Evolutionary conservation across 2,113 vertebrate species (phyloP).

Genomic region (Ciconia maguari): DNA sequence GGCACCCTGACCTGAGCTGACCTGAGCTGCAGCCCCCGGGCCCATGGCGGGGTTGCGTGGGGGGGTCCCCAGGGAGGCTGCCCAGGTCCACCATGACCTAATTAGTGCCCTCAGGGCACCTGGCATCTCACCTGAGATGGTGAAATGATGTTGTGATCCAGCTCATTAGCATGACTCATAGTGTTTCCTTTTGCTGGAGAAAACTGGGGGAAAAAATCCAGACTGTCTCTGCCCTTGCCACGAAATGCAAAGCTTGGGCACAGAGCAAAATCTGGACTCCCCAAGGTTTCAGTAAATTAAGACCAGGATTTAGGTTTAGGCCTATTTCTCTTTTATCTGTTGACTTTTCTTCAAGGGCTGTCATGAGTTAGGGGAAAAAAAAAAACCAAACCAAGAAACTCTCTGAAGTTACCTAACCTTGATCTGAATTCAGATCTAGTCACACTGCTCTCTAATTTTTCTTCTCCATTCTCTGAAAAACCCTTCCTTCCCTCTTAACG

Average conservation of each 20-base stretch:
- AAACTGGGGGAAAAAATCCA: not conserved
- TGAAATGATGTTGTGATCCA: not conserved
- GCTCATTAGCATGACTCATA: not conserved
- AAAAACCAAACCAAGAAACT: not conserved
- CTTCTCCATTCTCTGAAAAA: not conserved
- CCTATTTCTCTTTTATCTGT: not conserved
- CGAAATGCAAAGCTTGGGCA: not conserved
- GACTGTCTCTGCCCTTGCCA: not conserved
- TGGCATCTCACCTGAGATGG: not conserved
- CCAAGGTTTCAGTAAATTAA: not conserved
- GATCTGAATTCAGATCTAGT: not conserved
- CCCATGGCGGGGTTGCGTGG: too few relatives aligned
- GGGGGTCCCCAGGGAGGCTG: not conserved
- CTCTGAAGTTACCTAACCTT: not conserved
- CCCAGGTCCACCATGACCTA: not conserved
- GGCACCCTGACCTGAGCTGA: not conserved
- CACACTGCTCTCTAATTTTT: not conserved
- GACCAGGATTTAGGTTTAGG: not conserved
- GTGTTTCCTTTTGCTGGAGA: not conserved
- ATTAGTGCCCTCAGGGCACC: too few relatives aligned
- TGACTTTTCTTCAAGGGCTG: not conserved
- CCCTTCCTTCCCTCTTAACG: not conserved
- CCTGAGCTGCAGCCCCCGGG: not conserved
- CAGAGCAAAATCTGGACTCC: not conserved
- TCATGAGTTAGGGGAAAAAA: not conserved